Conservation (phyloP, 2,797 vertebrate species). For the Gambelia wislizenii region DNA sequence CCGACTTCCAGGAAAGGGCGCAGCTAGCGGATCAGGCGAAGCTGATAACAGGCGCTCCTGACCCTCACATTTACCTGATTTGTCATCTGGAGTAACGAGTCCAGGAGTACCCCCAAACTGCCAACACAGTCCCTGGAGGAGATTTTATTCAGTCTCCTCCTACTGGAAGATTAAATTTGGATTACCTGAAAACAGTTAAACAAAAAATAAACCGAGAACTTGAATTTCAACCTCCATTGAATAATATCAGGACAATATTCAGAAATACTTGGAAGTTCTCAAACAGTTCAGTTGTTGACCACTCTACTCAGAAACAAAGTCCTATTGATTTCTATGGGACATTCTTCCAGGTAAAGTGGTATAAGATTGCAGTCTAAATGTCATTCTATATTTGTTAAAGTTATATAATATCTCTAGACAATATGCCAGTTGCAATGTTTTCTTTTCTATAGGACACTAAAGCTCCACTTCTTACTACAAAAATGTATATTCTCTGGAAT, state of each 20-base stretch:
- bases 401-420: not conserved
- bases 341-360: not conserved
- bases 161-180: conserved; percentile 22
- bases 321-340: too few relatives aligned
- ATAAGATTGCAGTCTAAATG: not conserved
- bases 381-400: not conserved
- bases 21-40: too few relatives aligned
- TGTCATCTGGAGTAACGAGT: too few relatives aligned
- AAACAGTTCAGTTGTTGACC: not conserved
- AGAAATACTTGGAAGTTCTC: not conserved
- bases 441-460: not conserved
- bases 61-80: too few relatives aligned
- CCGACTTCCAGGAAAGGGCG: too few relatives aligned
- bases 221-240: not conserved
- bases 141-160: accelerated
- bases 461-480: not conserved
- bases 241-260: not conserved
- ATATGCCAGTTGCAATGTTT: not conserved
- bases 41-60: too few relatives aligned
- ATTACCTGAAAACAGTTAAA: conserved; percentile 8
- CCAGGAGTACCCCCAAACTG: too few relatives aligned
- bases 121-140: too few relatives aligned
- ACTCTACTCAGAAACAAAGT: not conserved
- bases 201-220: not conserved
- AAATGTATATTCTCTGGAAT: not conserved